These are phyloP conservation scores for Taenioides sp. DNA, from an alignment of 2,797 vertebrate genomes.

Conservation along the genomic window DNA sequence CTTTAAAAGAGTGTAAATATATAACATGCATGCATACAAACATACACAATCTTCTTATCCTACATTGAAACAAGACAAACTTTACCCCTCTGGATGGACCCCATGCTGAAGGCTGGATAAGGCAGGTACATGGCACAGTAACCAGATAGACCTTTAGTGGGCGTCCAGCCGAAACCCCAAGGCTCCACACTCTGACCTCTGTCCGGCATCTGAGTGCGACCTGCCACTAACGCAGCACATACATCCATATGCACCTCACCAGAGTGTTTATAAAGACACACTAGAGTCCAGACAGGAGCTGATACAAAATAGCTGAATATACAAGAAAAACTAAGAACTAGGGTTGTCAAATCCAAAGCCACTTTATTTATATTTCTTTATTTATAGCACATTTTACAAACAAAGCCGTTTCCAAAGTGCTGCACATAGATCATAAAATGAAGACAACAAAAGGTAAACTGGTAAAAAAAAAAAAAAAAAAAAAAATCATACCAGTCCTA, in stretches of 20 bases:
- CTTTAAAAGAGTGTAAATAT: conserved; percentile 1
- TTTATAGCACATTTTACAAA: too few relatives aligned
- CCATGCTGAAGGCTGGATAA: not conserved
- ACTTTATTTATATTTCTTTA: too few relatives aligned
- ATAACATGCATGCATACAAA: not conserved
- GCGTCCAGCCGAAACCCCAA: too few relatives aligned
- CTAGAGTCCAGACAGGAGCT: too few relatives aligned
- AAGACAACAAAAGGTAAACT: too few relatives aligned
- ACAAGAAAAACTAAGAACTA: too few relatives aligned
- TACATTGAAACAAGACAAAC: conserved; percentile 16
- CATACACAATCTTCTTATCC: not conserved
- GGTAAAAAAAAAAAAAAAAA: too few relatives aligned
- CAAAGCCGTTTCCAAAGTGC: too few relatives aligned
- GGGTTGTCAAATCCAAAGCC: too few relatives aligned
- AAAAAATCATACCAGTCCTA: too few relatives aligned
- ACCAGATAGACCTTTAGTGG: conserved; percentile 49
- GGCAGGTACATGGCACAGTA: not conserved
- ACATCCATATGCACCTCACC: conserved; percentile 40
- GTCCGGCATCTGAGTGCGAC: conserved; percentile 39
- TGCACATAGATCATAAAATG: too few relatives aligned
- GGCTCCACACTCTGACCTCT: conserved; percentile 44
- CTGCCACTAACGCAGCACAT: conserved; percentile 44
- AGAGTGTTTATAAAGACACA: not conserved
- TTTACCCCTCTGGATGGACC: conserved; percentile 6
- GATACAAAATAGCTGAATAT: too few relatives aligned